Evolutionary conservation across 2,113 vertebrate species (phyloP).

Genomic region (Morone chrysops): DNA sequence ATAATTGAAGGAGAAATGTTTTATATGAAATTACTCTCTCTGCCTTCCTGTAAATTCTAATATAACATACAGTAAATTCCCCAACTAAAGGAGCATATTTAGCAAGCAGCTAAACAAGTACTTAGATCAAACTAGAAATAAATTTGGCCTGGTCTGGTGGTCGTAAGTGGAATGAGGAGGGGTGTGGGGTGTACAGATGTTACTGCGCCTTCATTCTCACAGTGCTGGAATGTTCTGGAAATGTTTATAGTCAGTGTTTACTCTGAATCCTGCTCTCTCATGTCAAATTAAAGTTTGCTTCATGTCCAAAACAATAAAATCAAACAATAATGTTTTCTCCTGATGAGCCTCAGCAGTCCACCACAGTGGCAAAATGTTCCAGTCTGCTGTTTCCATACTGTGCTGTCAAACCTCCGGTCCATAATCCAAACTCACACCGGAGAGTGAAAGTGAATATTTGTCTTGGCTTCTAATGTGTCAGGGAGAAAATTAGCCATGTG

Average conservation of each 20-base stretch:
- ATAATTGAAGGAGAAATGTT: neutral
- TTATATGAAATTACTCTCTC: neutral
- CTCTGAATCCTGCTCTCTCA: slow-evolving; percentile 1
- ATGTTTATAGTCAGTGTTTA: slow-evolving; percentile 40
- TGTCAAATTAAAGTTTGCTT: slow-evolving; percentile 38
- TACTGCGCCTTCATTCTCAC: slow-evolving; percentile 19
- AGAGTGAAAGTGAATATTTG: slow-evolving; percentile 72
- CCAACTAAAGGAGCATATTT: neutral
- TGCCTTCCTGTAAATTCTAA: neutral
- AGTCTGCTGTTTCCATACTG: slow-evolving; percentile 53
- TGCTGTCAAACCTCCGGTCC: slow-evolving; percentile 45
- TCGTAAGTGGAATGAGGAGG: slow-evolving; percentile 30
- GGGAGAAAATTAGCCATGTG: slow-evolving; percentile 74
- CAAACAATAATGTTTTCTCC: slow-evolving; percentile 7
- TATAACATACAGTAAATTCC: neutral
- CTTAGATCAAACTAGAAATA: neutral
- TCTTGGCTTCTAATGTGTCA: slow-evolving; percentile 74
- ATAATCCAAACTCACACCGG: slow-evolving; percentile 67
- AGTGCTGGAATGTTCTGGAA: slow-evolving; percentile 45
- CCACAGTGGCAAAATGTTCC: slow-evolving; percentile 45
- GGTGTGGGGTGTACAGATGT: slow-evolving; percentile 41
- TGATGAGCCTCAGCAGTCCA: slow-evolving; percentile 2
- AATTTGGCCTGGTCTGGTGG: slow-evolving; percentile 15
- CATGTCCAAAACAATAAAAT: slow-evolving; percentile 18
- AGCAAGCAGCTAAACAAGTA: slow-evolving; percentile 5